Base-by-base conservation (phyloP, 2,888 invertebrate species). In the Conchocele bisecta region DNA sequence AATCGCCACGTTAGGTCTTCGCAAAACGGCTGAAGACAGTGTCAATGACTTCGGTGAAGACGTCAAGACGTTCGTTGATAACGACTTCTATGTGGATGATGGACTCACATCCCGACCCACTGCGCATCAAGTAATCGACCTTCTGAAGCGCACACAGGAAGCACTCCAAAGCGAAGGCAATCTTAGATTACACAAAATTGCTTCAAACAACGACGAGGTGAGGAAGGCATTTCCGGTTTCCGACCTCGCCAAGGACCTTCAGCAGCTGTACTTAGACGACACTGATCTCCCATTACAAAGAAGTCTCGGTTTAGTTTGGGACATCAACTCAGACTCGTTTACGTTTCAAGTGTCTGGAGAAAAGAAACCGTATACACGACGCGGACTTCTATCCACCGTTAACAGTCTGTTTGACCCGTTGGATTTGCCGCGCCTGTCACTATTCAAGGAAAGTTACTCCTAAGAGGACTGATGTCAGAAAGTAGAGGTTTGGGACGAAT, bases 321-420 rank as follows among this genome's bases (percentile, higher is more conserved):
- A 75, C n/a, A 11, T 77, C 11, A 7, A 60, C 15, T n/a, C 37
- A 15, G 81, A 77, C 53, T 35, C 26, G 9, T 79, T 76, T 48
- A 41, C 41, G 1, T 71, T 75, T 39, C 41, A 65, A 15, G 48
- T 64, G 11, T 31, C 53, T 2, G 9, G 39, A 4, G 31, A 39
- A 13, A 35, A 26, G 11, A 72, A 66, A 39, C 67, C 68, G 11
- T 71, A 35, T 42, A 80, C 70, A 1, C 41, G 60, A n/a, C 37
- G 76, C 17, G 74, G 78, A 22, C 31, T 79, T 7, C 46, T 81
- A 11, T 76, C 76, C 1, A 57, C 65, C 5, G 35, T 76, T 5
- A 76, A 78, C 46, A 70, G 71, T 35, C 20, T 9, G 75, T 65
- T 46, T 75, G 78, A 53, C 75, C 80, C 11, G 15, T 70, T 4